These are phyloP conservation scores for Anguilla marmorata DNA, from an alignment of 2,797 vertebrate species.

Conservation along the genomic window DNA sequence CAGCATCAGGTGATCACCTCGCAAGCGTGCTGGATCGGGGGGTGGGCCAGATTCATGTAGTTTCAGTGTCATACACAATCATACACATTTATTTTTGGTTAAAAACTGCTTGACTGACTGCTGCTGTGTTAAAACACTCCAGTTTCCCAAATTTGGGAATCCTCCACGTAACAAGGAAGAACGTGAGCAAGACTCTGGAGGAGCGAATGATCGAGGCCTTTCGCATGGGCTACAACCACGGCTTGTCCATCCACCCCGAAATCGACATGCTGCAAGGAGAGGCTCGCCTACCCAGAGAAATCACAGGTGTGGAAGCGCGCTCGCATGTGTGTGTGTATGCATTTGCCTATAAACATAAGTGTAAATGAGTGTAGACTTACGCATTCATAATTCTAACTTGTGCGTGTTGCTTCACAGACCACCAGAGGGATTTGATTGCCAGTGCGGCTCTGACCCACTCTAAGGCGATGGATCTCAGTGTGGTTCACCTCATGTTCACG, in stretches of 20 bases:
- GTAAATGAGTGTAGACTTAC: neutral
- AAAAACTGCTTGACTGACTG: conserved; percentile 12
- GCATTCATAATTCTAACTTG: neutral
- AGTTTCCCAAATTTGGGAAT: conserved; percentile 96
- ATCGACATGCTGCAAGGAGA: conserved; percentile 80
- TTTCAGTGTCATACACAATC: neutral
- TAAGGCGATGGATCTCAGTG: conserved; percentile 96
- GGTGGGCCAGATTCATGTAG: neutral
- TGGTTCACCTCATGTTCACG: conserved; percentile 95
- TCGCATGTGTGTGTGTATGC: neutral
- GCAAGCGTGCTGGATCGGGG: neutral
- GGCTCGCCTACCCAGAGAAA: conserved; percentile 78
- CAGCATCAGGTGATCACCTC: conserved; percentile 78
- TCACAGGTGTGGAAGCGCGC: conserved; percentile 73
- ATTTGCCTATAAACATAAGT: neutral
- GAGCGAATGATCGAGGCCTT: conserved; percentile 88
- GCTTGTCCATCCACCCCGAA: conserved; percentile 83
- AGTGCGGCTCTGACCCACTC: conserved; percentile 79
- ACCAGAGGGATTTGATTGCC: conserved; percentile 79
- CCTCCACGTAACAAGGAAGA: conserved; percentile 98
- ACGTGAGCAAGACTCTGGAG: conserved; percentile 90
- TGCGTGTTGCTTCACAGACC: conserved; percentile 67
- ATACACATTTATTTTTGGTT: neutral
- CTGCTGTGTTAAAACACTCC: neutral
- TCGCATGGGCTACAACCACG: conserved; percentile 85